Base-by-base conservation (phyloP, 2,797 vertebrate species). In the Hydrolagus colliei region DNA sequence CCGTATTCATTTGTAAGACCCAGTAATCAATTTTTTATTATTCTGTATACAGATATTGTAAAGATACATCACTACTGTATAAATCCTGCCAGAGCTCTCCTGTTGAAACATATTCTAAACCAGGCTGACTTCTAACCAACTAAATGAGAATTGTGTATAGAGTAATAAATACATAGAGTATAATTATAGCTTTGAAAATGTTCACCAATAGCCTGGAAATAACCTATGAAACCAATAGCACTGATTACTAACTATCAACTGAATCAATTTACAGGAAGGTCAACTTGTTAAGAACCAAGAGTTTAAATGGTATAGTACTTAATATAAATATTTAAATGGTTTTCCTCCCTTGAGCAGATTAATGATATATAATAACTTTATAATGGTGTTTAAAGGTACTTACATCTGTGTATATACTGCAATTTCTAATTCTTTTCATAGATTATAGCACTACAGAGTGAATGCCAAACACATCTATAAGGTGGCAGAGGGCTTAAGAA, bases 291-390 rank as follows among this genome's bases (percentile, higher is more conserved):
- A 79, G 62, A 79, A 79, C 22, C 12, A 79, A 65, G 16, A 65
- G 65, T 27, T 79, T 62, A 79, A 12, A 79, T 11, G 27, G 1
- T 27, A 79, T 27, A 14, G 7, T 65, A 65, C 61, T 65, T 32
- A 32, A 79, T 62, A 65, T 79, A 32, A 79, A 79, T 65, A 63
- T 79, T 79, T 79, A 7, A 65, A 79, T 22, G 22, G 13, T 79
- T 63, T 27, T 79, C 61, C 77, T 63, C 65, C 22, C 71, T 20
- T 63, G 65, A 79, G 61, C 9, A 32, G 77, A 79, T 79, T 79
- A 63, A 32, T 79, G 77, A 79, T 16, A 79, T 65, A 9, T 63
- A 52, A 52, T 52, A 65, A 65, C 62, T 14, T 77, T 79, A 79
- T 79, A 79, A 79, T 65, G n/a, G 61, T 79, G 32, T 13, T 65